These are phyloP conservation scores for Papilio protenor DNA, from an alignment of 2,888 invertebrate species.

Conservation along the genomic window DNA sequence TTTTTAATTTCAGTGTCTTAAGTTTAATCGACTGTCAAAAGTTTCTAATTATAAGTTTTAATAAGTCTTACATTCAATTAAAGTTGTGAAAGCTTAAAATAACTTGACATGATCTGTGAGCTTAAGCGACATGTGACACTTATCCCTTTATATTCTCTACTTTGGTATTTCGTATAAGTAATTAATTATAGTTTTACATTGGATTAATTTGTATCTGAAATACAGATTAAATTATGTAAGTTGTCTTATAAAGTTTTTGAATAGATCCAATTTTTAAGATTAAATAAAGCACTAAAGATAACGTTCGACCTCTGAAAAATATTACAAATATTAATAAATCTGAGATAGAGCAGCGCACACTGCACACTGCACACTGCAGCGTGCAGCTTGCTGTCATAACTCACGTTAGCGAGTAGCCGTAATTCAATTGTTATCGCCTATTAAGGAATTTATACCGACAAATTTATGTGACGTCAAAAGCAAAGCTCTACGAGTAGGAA, in stretches of 20 bases:
- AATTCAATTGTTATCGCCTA: conserved; percentile 30
- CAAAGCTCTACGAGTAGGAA: not conserved
- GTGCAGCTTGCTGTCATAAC: not conserved
- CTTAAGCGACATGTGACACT: not conserved
- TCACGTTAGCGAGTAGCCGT: conserved; percentile 15
- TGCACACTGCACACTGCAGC: not conserved
- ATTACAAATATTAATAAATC: not conserved
- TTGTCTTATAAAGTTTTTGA: too few relatives aligned
- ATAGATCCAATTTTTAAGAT: too few relatives aligned
- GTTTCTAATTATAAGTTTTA: conserved; percentile 1
- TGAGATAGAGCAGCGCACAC: not conserved
- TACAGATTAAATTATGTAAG: too few relatives aligned
- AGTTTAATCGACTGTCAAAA: conserved; percentile 1
- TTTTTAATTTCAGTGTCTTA: not conserved
- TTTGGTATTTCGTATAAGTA: not conserved
- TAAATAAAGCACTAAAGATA: not conserved
- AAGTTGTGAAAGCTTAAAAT: not conserved
- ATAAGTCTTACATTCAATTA: not conserved
- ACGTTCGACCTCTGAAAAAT: not conserved
- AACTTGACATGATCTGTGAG: not conserved
- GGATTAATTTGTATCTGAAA: not conserved
- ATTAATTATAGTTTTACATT: not conserved
- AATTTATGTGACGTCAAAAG: not conserved
- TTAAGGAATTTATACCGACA: conserved; percentile 10
- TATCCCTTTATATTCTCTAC: not conserved